Base-by-base conservation (phyloP, 2,888 invertebrate species). In the Ctena decussata region DNA sequence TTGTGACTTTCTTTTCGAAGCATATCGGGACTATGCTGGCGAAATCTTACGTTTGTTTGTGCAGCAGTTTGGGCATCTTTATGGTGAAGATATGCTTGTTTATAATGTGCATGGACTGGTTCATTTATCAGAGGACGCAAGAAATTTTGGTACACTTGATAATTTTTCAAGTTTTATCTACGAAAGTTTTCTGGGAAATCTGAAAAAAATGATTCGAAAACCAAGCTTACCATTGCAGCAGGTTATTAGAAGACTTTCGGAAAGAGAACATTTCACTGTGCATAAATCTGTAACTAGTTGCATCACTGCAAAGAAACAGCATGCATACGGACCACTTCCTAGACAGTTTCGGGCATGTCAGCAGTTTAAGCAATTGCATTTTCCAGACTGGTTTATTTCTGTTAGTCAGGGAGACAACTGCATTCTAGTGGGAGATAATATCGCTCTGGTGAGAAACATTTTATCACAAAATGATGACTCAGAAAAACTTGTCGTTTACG, bases 41-140 rank as follows among this genome's bases (percentile, higher is more conserved):
- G 82, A 92, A 49, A 70, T 92, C 1, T 57, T 93, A 24, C 35
- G 73, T 53, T 32, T 80, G 11, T 95, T 94, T 91, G 93, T 95
- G 2, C 0, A 77, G 69, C 70, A 89, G 11, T 85, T 91, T 89
- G 70, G 87, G 46, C 81, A 91, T 71, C 70, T 95, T 44, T 96
- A 95, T 92, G 94, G 94, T 12, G 82, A 90, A 80, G 92, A 95
- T 72, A 90, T 89, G 80, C 79, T 95, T 8, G 91, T 92, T 15
- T 89, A 94, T 84, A 96, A 96, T 91, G 90, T 96, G 18, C 96
- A 96, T 89, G 91, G 92, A 72, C 85, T 96, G 18, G 80, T 92
- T 32, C 96, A 96, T 89, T 74, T 96, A 60, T 91, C 94, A 24
- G 91, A 92, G 75, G 95, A 96, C 86, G 93, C 92, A 8, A 46